Percentiles rank a stretch among this genome's conserved stretches.
Conservation (phyloP, 92 coral and sea anemone species). For the Palythoa heliodiscus region DNA sequence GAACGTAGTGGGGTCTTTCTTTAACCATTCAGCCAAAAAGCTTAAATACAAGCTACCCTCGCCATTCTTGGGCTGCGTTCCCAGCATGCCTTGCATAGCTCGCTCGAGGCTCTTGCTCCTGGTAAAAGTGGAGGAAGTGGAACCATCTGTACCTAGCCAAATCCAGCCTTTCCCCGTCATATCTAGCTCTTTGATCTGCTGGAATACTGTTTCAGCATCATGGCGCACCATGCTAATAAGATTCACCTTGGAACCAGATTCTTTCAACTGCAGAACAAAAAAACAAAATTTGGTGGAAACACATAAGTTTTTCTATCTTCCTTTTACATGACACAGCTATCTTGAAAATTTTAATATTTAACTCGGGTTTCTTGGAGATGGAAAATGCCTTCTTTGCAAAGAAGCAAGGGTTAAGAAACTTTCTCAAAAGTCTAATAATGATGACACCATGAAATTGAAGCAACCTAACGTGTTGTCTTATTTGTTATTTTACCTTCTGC, state of each 20-base stretch:
- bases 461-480: not conserved
- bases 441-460: no score
- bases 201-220: conserved; percentile 97
- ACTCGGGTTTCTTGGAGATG: no score
- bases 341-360: no score
- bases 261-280: conserved; percentile 65
- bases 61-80: conserved; percentile 97
- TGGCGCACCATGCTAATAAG: conserved; percentile 96
- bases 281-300: not conserved
- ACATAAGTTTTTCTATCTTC: no score
- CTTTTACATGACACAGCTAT: no score
- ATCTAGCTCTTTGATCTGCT: conserved; percentile 95
- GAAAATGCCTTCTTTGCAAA: no score
- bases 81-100: conserved; percentile 97
- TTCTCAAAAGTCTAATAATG: no score
- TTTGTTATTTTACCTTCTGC: conserved; percentile 64
- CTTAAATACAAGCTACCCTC: conserved; percentile 89
- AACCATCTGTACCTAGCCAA: conserved; percentile 97
- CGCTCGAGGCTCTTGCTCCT: conserved; percentile 83
- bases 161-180: conserved; percentile 99
- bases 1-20: conserved; percentile 79
- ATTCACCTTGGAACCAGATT: conserved; percentile 87
- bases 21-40: conserved; percentile 86
- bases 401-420: no score
- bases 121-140: conserved; percentile 88